Conservation (phyloP, 2,888 invertebrate species). For the Barypeithes pellucidus region DNA sequence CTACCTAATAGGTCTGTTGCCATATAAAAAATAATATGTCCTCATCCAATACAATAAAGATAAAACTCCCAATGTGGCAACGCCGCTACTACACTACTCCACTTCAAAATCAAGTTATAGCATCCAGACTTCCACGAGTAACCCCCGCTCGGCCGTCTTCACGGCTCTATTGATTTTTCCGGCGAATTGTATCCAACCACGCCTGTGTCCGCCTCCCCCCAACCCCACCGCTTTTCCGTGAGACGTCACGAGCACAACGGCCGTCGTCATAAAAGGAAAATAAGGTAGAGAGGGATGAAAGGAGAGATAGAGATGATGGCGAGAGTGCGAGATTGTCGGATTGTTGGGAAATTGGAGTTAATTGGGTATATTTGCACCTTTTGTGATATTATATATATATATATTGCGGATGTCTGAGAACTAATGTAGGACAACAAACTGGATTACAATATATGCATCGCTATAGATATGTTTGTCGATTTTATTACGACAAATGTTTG, state of each 20-base stretch:
- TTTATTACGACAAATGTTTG: too few species aligned
- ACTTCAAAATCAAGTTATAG: constrained; percentile 46
- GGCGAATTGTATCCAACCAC: constrained; percentile 49
- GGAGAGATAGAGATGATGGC: constrained; percentile 15
- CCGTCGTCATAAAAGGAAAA: constrained; percentile 43
- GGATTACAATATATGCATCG: too few species aligned
- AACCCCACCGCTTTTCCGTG: constrained; percentile 7
- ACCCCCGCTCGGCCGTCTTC: constrained; percentile 43
- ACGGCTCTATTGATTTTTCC: constrained; percentile 53
- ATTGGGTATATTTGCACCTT: neutral
- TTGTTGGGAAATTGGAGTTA: neutral
- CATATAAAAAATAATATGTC: too few species aligned
- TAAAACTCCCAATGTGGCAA: constrained; percentile 23
- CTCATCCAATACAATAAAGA: too few species aligned
- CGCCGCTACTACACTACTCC: constrained; percentile 34
- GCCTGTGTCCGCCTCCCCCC: constrained; percentile 46
- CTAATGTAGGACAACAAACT: neutral
- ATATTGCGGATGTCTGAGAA: neutral
- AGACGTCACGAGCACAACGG: constrained; percentile 46
- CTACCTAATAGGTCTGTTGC: too few species aligned
- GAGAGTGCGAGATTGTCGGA: constrained; percentile 7
- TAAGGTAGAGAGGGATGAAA: constrained; percentile 24
- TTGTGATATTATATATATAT: constrained; percentile 4
- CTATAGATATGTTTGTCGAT: too few species aligned
- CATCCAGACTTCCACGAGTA: constrained; percentile 50